phyloP scores from a whole-genome alignment of 2,888 invertebrate genomes.

The Timema podura region DNA sequence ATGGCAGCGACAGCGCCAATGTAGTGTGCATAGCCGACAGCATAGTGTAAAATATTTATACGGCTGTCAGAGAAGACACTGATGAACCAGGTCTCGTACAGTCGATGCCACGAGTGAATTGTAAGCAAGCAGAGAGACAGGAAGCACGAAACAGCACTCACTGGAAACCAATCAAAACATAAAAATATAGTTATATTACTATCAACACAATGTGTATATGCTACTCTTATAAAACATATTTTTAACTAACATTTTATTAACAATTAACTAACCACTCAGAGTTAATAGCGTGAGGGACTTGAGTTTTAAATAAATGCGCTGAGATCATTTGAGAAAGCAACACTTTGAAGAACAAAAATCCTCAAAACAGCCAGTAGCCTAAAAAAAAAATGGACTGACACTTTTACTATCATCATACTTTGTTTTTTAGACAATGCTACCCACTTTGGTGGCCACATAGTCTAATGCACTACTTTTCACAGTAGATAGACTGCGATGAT shows the following conservation, averaged over 20 bases:
- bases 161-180: constrained; percentile 46
- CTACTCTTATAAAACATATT: not conserved
- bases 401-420: too few species aligned
- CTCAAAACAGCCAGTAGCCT: too few species aligned
- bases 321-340: not conserved
- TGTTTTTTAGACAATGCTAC: too few species aligned
- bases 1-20: constrained; percentile 62
- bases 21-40: constrained; percentile 74
- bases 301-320: not conserved
- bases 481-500: too few species aligned
- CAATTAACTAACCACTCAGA: too few species aligned
- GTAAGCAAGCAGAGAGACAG: constrained; percentile 59
- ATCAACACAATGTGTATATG: constrained; percentile 12
- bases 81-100: constrained; percentile 75
- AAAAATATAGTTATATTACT: constrained; percentile 23
- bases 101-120: constrained; percentile 67
- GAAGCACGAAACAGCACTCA: constrained; percentile 54
- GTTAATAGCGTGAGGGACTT: too few species aligned
- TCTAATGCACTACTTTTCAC: too few species aligned
- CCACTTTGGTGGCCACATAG: too few species aligned
- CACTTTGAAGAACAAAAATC: not conserved
- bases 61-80: constrained; percentile 75
- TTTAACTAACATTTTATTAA: not conserved
- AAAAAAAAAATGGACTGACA: too few species aligned
- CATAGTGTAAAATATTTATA: constrained; percentile 76